phyloP scores from a whole-genome alignment of 2,797 vertebrate species.

The Sitta carolinensis region DNA sequence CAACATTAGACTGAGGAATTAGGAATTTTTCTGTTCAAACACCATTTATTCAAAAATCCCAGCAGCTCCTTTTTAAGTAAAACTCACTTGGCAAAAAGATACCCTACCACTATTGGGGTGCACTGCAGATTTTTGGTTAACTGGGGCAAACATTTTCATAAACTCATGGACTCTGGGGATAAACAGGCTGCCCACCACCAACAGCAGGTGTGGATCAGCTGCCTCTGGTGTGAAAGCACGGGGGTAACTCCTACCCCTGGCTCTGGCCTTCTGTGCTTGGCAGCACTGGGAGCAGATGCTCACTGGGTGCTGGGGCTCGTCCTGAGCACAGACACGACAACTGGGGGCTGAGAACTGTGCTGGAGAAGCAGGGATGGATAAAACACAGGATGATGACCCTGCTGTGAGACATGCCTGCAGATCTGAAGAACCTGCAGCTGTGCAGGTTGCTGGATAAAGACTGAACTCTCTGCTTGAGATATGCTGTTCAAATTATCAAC shows the following conservation, averaged over 20 bases:
- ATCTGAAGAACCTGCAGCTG: background rate
- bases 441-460: background rate
- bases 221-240: background rate
- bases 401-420: background rate
- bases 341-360: background rate
- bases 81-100: background rate
- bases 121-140: background rate
- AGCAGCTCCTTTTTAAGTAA: background rate
- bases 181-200: background rate
- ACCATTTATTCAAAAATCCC: background rate
- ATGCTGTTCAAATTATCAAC: background rate
- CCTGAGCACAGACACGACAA: rapidly evolving
- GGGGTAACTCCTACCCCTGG: background rate
- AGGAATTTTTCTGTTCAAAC: background rate
- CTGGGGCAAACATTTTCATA: background rate
- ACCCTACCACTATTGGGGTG: background rate
- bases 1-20: background rate
- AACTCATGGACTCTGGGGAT: background rate
- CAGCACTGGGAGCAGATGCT: background rate
- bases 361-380: background rate
- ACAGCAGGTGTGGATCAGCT: background rate
- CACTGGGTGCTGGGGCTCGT: rapidly evolving
- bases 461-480: background rate
- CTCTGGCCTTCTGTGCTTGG: rapidly evolving
- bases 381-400: background rate